These are phyloP conservation scores for Pristionchus entomophagus DNA, from an alignment of 2,888 invertebrate species.

Conservation along the genomic window DNA sequence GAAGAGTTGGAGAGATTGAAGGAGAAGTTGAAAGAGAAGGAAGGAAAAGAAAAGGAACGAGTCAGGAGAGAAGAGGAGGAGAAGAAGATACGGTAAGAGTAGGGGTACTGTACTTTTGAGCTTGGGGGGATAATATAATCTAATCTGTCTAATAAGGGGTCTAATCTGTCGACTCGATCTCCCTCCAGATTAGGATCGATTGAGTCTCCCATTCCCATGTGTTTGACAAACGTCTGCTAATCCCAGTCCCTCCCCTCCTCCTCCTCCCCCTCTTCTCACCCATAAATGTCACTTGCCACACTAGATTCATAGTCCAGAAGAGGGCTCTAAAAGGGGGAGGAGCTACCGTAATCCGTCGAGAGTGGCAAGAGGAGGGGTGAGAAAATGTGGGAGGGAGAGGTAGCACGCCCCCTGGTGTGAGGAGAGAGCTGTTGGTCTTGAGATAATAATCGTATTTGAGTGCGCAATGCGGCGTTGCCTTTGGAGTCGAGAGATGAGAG, in stretches of 20 bases:
- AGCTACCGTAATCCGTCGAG: background rate
- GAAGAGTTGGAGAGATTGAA: constrained; percentile 1
- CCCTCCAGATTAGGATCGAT: background rate
- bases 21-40: background rate
- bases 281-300: background rate
- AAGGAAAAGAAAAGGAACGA: constrained; percentile 1
- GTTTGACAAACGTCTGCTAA: constrained; percentile 32
- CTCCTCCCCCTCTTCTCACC: background rate
- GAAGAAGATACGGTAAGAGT: constrained; percentile 21
- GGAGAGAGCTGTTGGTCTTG: background rate
- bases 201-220: background rate
- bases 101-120: background rate
- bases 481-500: background rate
- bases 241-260: background rate
- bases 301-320: background rate
- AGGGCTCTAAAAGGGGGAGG: no score
- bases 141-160: no score
- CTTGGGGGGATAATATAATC: no score
- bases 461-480: background rate
- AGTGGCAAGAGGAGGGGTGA: background rate
- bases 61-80: constrained; percentile 17
- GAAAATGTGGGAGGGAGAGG: background rate
- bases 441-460: background rate
- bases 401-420: background rate
- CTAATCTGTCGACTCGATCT: background rate